Evolutionary conservation across 2,888 invertebrate genomes (phyloP).

Genomic region (Barypeithes pellucidus): DNA sequence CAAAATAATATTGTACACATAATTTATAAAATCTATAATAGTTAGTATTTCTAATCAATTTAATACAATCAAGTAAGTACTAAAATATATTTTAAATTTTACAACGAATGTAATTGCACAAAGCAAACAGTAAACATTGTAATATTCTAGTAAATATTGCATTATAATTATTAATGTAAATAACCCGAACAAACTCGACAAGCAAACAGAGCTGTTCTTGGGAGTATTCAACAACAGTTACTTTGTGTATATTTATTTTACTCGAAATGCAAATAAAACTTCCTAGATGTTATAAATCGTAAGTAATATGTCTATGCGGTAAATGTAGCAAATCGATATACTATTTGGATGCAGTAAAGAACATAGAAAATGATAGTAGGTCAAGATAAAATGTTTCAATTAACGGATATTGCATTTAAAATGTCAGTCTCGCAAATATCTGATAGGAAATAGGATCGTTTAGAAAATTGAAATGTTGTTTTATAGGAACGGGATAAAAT

Average conservation of each 20-base stretch:
- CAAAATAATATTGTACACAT: too few species aligned
- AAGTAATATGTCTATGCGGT: constrained; percentile 12
- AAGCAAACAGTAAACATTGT: too few species aligned
- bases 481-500: neutral
- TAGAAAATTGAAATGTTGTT: neutral
- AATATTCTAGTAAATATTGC: too few species aligned
- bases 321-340: constrained; percentile 2
- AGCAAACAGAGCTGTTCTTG: too few species aligned
- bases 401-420: constrained; percentile 4
- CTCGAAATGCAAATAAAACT: neutral
- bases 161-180: too few species aligned
- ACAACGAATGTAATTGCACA: too few species aligned
- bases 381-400: constrained; percentile 8
- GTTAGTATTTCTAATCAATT: too few species aligned
- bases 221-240: neutral
- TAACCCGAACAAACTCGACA: too few species aligned
- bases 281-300: neutral
- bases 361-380: constrained; percentile 1
- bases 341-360: neutral
- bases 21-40: too few species aligned
- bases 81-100: too few species aligned
- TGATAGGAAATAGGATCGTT: neutral
- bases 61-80: too few species aligned
- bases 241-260: neutral
- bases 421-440: neutral